Percentiles rank a stretch among this genome's conserved stretches.
These are phyloP conservation scores for Empidonax alnorum DNA, from an alignment of 2,113 vertebrate genomes.

Conservation along the genomic window DNA sequence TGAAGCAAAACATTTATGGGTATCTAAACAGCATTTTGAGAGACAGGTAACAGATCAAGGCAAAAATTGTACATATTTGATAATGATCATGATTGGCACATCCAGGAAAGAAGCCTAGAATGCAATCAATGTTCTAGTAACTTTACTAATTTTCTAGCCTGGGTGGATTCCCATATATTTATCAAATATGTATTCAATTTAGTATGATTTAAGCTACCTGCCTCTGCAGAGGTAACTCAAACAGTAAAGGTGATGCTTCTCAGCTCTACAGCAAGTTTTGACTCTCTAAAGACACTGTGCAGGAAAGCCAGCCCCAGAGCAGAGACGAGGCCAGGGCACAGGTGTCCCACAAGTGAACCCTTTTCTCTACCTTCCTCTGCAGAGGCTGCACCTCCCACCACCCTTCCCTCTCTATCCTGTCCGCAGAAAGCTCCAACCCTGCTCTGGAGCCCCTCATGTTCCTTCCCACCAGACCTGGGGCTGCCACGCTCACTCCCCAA, in stretches of 20 bases:
- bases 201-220: not conserved
- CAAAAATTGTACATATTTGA: not conserved
- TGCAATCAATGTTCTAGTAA: not conserved
- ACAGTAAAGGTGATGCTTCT: not conserved
- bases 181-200: not conserved
- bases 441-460: fast-evolving
- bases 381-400: not conserved
- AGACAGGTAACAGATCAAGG: not conserved
- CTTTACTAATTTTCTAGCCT: not conserved
- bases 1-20: not conserved
- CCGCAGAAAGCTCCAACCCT: not conserved
- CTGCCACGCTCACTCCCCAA: fast-evolving
- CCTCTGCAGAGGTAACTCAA: not conserved
- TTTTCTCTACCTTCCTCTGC: not conserved
- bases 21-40: not conserved
- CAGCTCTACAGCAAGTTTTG: not conserved
- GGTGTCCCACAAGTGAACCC: not conserved
- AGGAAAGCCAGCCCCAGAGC: not conserved
- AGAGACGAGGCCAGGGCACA: fast-evolving
- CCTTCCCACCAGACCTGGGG: not conserved
- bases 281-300: not conserved
- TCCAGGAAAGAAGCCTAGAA: not conserved
- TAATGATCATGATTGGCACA: fast-evolving
- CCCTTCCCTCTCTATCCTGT: not conserved
- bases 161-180: not conserved